Evolutionary conservation across 2,113 vertebrate species (phyloP), one percentile per base, ranked within the genome.

Genomic region (Callipepla squamata): DNA sequence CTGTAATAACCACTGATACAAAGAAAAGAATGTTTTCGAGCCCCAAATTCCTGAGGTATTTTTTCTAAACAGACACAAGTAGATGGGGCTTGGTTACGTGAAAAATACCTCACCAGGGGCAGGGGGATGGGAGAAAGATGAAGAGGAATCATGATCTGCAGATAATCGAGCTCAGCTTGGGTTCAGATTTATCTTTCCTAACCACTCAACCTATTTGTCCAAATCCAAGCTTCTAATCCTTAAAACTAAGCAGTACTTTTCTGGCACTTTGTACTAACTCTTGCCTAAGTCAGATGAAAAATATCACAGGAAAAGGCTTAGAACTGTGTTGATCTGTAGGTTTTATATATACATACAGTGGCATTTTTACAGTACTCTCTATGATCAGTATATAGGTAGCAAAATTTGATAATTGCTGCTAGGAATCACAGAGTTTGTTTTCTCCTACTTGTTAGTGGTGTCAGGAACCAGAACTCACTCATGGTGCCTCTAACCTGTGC

Each of bases 1-100:
- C 97, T 98, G 97, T 95, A 96, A 97, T 96, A 97, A 97, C 96
- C 93, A 95, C 95, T 58, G 74, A 89, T 85, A 95, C 75, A 95
- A 97, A 96, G 86, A 95, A 76, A 95, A 95, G 66, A 97, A 92
- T 91, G 87, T 90, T 95, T 97, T 94, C 93, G 92, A 95, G 78
- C 75, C 78, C 40, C 75, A 87, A 57, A 92, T 94, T 97, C 92
- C 92, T 97, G 86, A 97, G 92, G 94, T 79, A 82, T 63, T 94
- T 91, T 53, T 68, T 87, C 92, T 94, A 89, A 95, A 93, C 67
- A 57, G 44, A 96, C 58, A 86, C 61, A 94, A 96, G 74, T 66
- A 76, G 81, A 89, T 32, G 34, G 79, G 40, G 45, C 69, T 95
- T n/a, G 44, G 81, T 90, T 82, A 47, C 6, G 6, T 92, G 89